Base-by-base conservation (phyloP, 2,113 vertebrate species). In the Nycticebus coucang region DNA sequence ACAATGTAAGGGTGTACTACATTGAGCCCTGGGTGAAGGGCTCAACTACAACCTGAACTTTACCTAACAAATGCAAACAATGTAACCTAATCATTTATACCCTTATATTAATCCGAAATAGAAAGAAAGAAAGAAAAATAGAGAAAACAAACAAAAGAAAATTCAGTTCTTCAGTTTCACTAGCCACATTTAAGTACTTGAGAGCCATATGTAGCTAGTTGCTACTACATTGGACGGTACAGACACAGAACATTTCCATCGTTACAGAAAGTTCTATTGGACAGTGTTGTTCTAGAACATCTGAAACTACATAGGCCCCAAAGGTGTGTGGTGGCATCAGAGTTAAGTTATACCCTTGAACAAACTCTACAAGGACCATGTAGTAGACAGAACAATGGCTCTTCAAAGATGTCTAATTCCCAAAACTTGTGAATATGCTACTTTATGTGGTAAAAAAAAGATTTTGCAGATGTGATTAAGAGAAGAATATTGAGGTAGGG, bases 181-280 rank as follows among this genome's bases (percentile, higher is more conserved):
- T 75, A 64, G 71, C 22, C 59, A 87, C 24, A 87, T 87, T 90
- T 90, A 90, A 80, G 59, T 74, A 26, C 37, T 91, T 53, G 75
- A 50, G 57, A 94, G 71, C 28, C 60, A 89, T 33, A 60, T 78
- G 24, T 59, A 3, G 35, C 79, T 89, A 60, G 59, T 41, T 21
- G 75, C 15, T 87, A 87, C 82, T 5, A 0, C 59, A 75, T 53
- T 50, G 35, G 64, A 37, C 2, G 79, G 87, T 8, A 10, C 45
- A 96, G 33, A 90, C 81, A 74, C 30, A 59, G 64, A 74, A 78
- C 28, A 91, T 91, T 83, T 78, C 30, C n/a, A 64, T 83, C 45
- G 74, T 33, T 4, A 81, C 22, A 82, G 11, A 50, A 89, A 55
- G 15, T 88, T 92, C 88, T 90, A 72, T 14, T 89, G 72, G 15